phyloP scores from a whole-genome alignment of 1,140 invertebrate species.

The Sinella curviseta region DNA sequence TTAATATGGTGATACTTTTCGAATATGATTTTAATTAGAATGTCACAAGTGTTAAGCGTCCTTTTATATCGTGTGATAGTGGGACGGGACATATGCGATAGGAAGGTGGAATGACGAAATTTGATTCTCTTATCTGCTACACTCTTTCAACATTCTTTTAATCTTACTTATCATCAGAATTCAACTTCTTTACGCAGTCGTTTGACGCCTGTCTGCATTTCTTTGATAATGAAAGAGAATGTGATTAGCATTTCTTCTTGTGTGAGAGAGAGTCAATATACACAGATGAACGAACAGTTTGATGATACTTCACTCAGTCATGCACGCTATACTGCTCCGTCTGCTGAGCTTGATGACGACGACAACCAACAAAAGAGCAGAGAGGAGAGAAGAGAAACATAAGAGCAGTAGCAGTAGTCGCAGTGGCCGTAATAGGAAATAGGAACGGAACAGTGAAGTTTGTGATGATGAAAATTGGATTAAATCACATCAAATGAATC shows the following conservation, averaged over 20 bases:
- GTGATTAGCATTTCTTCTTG: background rate
- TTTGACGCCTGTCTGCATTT: background rate
- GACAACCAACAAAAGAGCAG: too few species aligned
- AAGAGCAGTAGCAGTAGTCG: too few species aligned
- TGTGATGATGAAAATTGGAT: slow-evolving; percentile 12
- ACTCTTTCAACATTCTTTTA: too few species aligned
- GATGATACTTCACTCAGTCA: background rate
- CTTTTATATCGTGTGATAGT: background rate
- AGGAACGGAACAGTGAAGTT: background rate
- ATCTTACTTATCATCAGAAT: too few species aligned
- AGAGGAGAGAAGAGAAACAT: too few species aligned
- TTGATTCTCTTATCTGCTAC: background rate
- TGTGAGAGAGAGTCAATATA: background rate
- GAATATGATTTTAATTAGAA: background rate
- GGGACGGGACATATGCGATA: too few species aligned
- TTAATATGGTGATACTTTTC: background rate
- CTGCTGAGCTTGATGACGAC: too few species aligned
- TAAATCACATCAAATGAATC: background rate
- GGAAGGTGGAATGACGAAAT: background rate
- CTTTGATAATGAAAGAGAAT: background rate
- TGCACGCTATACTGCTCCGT: too few species aligned
- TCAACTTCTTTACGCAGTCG: background rate
- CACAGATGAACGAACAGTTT: background rate
- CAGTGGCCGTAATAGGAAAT: too few species aligned
- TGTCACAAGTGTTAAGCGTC: background rate